These are phyloP conservation scores for Sitophilus oryzae DNA, from an alignment of 1,140 invertebrate genomes.

Conservation along the genomic window DNA sequence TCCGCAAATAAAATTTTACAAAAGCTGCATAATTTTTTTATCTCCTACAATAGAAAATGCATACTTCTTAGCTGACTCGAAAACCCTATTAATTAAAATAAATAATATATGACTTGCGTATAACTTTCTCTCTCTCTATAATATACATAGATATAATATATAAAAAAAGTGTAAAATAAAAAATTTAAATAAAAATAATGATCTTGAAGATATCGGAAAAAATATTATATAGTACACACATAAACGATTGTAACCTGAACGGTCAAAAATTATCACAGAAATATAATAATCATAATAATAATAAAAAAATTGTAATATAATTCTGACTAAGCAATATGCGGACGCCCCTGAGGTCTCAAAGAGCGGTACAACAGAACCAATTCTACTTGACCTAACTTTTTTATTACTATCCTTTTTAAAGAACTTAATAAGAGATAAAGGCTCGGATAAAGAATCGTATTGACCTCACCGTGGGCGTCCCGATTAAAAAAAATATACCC, in stretches of 20 bases:
- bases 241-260: slow-evolving; percentile 20
- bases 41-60: no score
- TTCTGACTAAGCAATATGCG: slow-evolving; percentile 18
- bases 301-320: slow-evolving; percentile 23
- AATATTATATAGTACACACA: slow-evolving; percentile 20
- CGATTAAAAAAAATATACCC: slow-evolving; percentile 1
- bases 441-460: no score
- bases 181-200: slow-evolving; percentile 24
- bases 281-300: slow-evolving; percentile 24
- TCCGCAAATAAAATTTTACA: no score
- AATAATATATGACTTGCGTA: slow-evolving; percentile 13
- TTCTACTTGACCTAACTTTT: background rate
- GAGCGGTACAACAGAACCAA: background rate
- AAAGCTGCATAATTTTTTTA: no score
- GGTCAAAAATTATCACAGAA: slow-evolving; percentile 40
- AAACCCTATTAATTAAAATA: no score
- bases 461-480: background rate
- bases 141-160: slow-evolving; percentile 12
- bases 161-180: slow-evolving; percentile 19
- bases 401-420: no score
- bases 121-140: no score
- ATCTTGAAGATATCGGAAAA: slow-evolving; percentile 21
- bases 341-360: background rate
- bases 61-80: no score
- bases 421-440: no score